Evolutionary conservation across 2,113 vertebrate genomes (phyloP), one percentile per base, ranked within the genome.

Genomic region (Synodontis membranacea): DNA sequence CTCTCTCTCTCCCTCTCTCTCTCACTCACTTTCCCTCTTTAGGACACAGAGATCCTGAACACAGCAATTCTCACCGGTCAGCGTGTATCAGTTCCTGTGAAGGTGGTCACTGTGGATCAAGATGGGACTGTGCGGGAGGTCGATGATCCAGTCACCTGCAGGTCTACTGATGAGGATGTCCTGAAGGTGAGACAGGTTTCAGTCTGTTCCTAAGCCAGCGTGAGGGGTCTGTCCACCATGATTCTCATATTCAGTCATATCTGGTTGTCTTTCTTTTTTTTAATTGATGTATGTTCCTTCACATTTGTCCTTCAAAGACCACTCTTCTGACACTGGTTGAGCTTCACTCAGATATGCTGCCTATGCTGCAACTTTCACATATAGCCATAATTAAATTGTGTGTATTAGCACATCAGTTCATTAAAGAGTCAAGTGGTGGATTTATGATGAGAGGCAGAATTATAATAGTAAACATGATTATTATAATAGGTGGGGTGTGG

Each of bases 21-120:
- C 14, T 42, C 14, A 78, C 14, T 80, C 44, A 86, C 2, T 83
- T 48, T 88, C 21, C 72, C 28, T 84, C 15, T 83, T 4, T 42
- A 96, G 95, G 93, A 95, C 88, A 94, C 94, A 11, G 94, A 96
- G 82, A 90, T 96, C 83, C 87, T 96, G 84, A 96, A 96, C 90
- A 95, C 94, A 1, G 95, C 95, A 66, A 95, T 96, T 66, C 93
- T 96, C 15, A 95, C 94, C 0, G 95, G 95, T 1, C 92, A 92
- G 8, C 93, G 91, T 0, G 93, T 96, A 4, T 86, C 91, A 0
- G 89, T 95, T 84, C 95, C 94, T 6, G 88, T 96, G 87, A 96
- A 94, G 87, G 80, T 95, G 85, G 94, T 96, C 9, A 94, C 95
- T 0, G 95, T 96, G 90, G 95, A 95, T 60, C 92, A 89, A 0